These are phyloP conservation scores for Parnassius mnemosyne DNA, from an alignment of 2,888 invertebrate genomes.

Conservation along the genomic window DNA sequence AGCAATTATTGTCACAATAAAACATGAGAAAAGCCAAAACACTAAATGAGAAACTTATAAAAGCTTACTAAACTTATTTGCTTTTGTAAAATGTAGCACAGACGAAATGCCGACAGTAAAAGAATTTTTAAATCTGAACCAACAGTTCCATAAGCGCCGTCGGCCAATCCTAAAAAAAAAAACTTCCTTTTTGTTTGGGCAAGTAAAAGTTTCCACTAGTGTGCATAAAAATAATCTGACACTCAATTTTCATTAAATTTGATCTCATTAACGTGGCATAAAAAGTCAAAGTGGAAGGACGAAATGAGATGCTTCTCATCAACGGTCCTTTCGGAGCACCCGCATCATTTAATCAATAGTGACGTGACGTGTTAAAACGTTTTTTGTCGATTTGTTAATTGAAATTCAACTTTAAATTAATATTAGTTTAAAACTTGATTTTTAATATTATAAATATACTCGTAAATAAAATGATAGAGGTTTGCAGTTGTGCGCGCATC, in stretches of 20 bases:
- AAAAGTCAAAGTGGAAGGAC: background rate
- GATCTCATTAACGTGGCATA: constrained; percentile 16
- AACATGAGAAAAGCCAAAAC: no score
- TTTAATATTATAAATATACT: background rate
- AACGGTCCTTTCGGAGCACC: background rate
- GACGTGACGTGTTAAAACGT: constrained; percentile 1
- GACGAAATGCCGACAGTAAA: constrained; percentile 10
- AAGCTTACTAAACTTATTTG: no score
- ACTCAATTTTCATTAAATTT: constrained; percentile 15
- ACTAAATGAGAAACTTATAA: no score
- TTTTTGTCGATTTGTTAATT: constrained; percentile 1
- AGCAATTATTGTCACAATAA: no score
- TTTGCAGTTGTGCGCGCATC: no score
- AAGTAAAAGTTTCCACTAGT: constrained; percentile 13
- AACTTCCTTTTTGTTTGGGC: constrained; percentile 19
- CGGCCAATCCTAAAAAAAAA: constrained; percentile 11
- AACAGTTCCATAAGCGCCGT: constrained; percentile 6
- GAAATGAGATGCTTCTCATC: background rate
- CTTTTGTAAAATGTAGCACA: background rate
- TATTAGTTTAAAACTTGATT: no score
- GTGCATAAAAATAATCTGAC: constrained; percentile 18
- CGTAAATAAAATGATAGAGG: no score
- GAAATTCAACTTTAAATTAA: no score
- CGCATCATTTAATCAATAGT: constrained; percentile 8
- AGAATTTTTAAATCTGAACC: constrained; percentile 15